Percentiles rank a stretch among this genome's conserved stretches.
phyloP scores from a whole-genome alignment of 2,888 invertebrate genomes.

The Hedychridium roseum region DNA sequence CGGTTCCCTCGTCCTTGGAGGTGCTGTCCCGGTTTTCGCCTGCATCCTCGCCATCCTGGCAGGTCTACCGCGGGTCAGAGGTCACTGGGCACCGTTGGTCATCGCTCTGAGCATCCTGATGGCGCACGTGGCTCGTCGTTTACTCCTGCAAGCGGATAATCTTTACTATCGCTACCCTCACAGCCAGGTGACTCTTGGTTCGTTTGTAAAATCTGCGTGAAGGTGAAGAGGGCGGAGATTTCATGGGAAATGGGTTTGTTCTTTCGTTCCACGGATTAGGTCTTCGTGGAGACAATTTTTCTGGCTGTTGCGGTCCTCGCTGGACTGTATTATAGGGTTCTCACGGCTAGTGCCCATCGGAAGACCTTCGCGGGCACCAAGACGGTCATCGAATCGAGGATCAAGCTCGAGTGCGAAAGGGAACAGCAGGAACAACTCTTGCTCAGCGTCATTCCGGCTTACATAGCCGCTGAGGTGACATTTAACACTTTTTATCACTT shows the following conservation, averaged over 20 bases:
- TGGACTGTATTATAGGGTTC: constrained; percentile 87
- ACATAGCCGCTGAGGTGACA: constrained; percentile 91
- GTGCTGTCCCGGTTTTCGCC: constrained; percentile 78
- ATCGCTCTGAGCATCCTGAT: constrained; percentile 45
- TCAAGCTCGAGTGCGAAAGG: constrained; percentile 90
- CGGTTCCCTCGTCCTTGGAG: constrained; percentile 70
- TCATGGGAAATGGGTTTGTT: no score
- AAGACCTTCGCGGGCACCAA: constrained; percentile 90
- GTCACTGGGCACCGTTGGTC: constrained; percentile 43
- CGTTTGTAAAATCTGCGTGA: no score
- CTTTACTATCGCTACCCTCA: no score
- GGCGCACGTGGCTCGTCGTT: constrained; percentile 40
- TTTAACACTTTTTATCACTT: constrained; percentile 18
- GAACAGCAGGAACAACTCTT: constrained; percentile 93
- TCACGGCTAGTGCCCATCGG: constrained; percentile 87
- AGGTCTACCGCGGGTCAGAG: constrained; percentile 65
- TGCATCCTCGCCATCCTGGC: constrained; percentile 73
- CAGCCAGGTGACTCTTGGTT: constrained; percentile 20
- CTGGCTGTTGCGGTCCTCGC: constrained; percentile 82
- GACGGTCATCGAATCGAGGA: constrained; percentile 89
- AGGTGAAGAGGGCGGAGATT: no score
- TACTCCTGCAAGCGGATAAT: no score
- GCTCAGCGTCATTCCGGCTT: constrained; percentile 93
- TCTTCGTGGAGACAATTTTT: constrained; percentile 61
- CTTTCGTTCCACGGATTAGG: constrained; percentile 8